Conservation (phyloP, 2,113 vertebrate genomes). For the Spheniscus mendiculus region DNA sequence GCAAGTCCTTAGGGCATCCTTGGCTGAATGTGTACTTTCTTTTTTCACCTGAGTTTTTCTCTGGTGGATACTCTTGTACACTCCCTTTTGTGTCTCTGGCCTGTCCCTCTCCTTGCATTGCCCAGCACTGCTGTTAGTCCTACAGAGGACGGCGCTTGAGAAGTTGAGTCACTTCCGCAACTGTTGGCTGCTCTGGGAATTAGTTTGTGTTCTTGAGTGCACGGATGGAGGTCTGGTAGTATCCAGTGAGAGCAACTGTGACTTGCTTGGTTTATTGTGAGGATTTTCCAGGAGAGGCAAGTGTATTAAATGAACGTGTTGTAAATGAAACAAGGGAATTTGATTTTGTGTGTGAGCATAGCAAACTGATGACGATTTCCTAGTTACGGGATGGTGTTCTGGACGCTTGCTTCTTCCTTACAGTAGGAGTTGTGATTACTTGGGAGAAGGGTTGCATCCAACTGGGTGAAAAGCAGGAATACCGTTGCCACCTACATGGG, state of each 20-base stretch:
- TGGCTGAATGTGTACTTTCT: not conserved
- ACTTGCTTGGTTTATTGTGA: not conserved
- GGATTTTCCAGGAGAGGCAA: conserved; percentile 1
- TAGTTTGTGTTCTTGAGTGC: not conserved
- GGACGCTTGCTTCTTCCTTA: not conserved
- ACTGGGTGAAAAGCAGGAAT: not conserved
- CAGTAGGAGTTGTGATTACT: fast-evolving
- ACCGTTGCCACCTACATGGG: not conserved
- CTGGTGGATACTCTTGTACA: fast-evolving
- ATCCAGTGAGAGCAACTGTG: not conserved
- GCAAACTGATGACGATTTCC: not conserved
- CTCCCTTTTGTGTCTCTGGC: not conserved
- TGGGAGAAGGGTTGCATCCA: not conserved
- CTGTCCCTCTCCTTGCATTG: not conserved
- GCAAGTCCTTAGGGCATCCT: not conserved
- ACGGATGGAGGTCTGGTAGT: not conserved
- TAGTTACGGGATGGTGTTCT: not conserved
- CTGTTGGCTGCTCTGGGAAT: not conserved
- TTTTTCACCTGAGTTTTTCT: fast-evolving
- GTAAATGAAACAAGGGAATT: not conserved
- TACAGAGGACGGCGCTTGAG: not conserved
- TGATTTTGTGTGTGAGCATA: not conserved
- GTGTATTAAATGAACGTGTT: not conserved
- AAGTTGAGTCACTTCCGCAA: not conserved
- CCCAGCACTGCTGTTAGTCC: not conserved